Conservation (phyloP, 2,888 invertebrate genomes). For the Catocala sponsa region DNA sequence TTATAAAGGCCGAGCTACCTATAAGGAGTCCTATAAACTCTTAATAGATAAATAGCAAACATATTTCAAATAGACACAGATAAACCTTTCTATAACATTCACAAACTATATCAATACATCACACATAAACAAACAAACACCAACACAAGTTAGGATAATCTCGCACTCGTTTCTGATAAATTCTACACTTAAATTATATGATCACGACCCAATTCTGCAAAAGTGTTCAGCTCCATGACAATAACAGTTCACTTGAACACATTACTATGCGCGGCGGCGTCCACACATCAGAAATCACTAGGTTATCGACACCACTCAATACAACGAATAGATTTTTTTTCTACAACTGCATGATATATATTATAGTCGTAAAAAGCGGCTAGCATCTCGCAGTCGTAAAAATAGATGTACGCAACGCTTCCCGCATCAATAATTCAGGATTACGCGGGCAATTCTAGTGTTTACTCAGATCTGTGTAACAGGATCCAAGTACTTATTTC, state of each 20-base stretch:
- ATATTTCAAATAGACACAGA: background rate
- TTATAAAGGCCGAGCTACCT: no score
- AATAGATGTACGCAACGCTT: conserved; percentile 77
- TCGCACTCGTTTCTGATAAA: conserved; percentile 36
- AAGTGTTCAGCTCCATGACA: conserved; percentile 54
- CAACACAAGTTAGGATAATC: conserved; percentile 29
- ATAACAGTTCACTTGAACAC: conserved; percentile 53
- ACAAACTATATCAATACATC: conserved; percentile 2
- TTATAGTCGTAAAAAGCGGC: conserved; percentile 80
- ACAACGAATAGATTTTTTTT: conserved; percentile 76
- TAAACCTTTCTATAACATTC: background rate
- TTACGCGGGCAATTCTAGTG: conserved; percentile 60
- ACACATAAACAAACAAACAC: conserved; percentile 9
- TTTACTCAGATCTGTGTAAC: conserved; percentile 45
- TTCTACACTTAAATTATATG: conserved; percentile 45
- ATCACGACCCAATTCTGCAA: conserved; percentile 57
- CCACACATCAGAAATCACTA: conserved; percentile 69
- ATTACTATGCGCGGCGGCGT: conserved; percentile 71
- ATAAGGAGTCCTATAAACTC: no score
- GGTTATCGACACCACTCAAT: conserved; percentile 76
- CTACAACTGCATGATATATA: conserved; percentile 79
- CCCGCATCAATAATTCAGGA: conserved; percentile 85
- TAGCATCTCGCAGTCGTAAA: conserved; percentile 75
- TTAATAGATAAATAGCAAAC: background rate
- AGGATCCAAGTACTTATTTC: background rate